These are phyloP conservation scores for Mandrillus leucophaeus DNA, from an alignment of 2,113 vertebrate species.

Conservation along the genomic window DNA sequence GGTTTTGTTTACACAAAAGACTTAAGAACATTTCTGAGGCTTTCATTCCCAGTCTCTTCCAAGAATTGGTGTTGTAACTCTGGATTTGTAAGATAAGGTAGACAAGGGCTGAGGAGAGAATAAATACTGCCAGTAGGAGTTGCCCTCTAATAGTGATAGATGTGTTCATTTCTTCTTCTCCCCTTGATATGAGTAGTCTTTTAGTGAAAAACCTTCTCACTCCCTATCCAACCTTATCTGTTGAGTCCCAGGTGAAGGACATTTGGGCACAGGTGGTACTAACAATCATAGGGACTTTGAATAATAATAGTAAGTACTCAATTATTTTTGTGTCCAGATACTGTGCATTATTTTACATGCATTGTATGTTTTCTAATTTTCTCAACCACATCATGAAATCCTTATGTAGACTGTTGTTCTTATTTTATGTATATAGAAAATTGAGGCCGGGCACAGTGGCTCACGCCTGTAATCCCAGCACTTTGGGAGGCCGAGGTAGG, in stretches of 20 bases:
- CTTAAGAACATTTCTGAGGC: background rate
- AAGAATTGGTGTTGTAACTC: background rate
- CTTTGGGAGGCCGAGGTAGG: too few relatives aligned
- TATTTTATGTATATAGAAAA: background rate
- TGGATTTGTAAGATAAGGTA: conserved; percentile 3
- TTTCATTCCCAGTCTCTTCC: background rate
- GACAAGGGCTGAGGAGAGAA: background rate
- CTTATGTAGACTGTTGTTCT: background rate
- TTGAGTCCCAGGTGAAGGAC: background rate
- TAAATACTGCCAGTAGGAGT: background rate
- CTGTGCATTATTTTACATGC: background rate
- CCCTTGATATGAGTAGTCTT: background rate
- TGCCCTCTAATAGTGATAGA: background rate
- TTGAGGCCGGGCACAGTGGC: background rate
- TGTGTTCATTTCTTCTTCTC: background rate
- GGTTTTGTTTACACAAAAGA: conserved; percentile 44
- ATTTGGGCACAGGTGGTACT: background rate
- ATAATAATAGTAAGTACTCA: background rate
- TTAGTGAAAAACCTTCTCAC: background rate
- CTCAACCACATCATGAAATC: background rate
- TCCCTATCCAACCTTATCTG: background rate
- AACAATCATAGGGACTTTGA: background rate
- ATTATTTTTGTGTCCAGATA: conserved; percentile 25
- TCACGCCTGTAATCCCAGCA: too few relatives aligned
- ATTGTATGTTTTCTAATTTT: conserved; percentile 28